Base-by-base conservation (phyloP, 2,888 invertebrate genomes). In the Seladonia tumulorum region DNA sequence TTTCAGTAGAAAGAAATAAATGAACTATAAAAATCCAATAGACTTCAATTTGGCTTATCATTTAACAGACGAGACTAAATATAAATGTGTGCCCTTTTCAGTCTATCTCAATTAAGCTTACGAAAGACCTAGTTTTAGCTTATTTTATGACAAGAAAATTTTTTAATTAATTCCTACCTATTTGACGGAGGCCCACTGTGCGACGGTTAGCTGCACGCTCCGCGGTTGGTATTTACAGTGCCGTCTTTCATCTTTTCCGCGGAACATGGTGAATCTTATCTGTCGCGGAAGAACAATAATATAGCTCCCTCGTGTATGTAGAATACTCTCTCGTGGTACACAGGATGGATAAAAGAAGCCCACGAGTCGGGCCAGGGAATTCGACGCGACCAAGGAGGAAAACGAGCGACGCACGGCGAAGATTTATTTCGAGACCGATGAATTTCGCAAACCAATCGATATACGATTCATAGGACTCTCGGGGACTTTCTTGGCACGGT, bases 281-380 rank as follows among this genome's bases (percentile, higher is more conserved):
- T 57, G n/a, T 57, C 57, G 57, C 4, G 57, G 57, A n/a, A 57
- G 57, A 57, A 57, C 57, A 57, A 57, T 57, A 57, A 57, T 57
- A 57, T 57, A 12, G n/a, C 57, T n/a, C 10, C 2, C 10, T n/a
- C n/a, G 57, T 1, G 57, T n/a, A 3, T 4, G 57, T 12, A 57
- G n/a, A 57, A n/a, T 12, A n/a, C n/a, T 4, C n/a, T 57, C 4
- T 53, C 12, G 35, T n/a, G 5, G 57, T n/a, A 5, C 12, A n/a
- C 12, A 12, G 57, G 12, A 35, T 63, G 63, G 53, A 78, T 81
- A 78, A 72, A 78, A 76, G 85, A 60, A 74, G 68, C 49, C 18
- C 42, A 16, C 71, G 71, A 70, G 60, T 42, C 42, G 25, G 18
- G 7, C 29, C 16, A 7, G 14, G 14, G 68, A 63, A 63, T 79